These are phyloP conservation scores for Liopterus haemorrhoidalis DNA, from an alignment of 2,888 invertebrate species.

Conservation along the genomic window DNA sequence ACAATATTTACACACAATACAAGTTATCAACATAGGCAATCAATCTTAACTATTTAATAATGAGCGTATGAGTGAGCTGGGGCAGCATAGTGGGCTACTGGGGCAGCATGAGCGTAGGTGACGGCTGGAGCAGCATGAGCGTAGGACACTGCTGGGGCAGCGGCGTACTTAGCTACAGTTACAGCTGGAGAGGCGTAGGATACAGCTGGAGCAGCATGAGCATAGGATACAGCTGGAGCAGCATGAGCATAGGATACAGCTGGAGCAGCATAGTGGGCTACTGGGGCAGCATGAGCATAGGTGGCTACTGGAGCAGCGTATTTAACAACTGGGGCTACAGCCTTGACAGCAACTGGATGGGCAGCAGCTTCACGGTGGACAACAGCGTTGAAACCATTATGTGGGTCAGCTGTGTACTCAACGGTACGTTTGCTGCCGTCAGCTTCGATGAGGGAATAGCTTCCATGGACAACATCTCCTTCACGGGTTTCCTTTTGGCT, in stretches of 20 bases:
- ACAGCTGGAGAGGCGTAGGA: slow-evolving; percentile 22
- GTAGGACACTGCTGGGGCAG: slow-evolving; percentile 25
- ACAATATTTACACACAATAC: too few species aligned
- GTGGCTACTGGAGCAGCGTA: slow-evolving; percentile 31
- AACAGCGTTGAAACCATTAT: slow-evolving; percentile 51
- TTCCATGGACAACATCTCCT: slow-evolving; percentile 50
- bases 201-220: slow-evolving; percentile 25
- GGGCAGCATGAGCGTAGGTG: slow-evolving; percentile 26
- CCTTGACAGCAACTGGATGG: slow-evolving; percentile 36
- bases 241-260: slow-evolving; percentile 43
- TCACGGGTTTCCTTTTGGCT: slow-evolving; percentile 49
- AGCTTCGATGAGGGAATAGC: slow-evolving; percentile 49
- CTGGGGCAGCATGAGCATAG: slow-evolving; percentile 33
- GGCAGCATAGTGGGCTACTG: slow-evolving; percentile 32
- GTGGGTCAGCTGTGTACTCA: slow-evolving; percentile 51
- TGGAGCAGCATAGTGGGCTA: slow-evolving; percentile 40
- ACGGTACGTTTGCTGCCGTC: slow-evolving; percentile 51
- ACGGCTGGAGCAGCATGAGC: slow-evolving; percentile 26
- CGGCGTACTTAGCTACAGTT: slow-evolving; percentile 24
- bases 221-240: slow-evolving; percentile 31
- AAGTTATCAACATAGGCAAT: too few species aligned
- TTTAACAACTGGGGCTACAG: slow-evolving; percentile 38
- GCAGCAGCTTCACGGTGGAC: slow-evolving; percentile 48
- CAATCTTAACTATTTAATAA: not conserved
- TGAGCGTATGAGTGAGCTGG: slow-evolving; percentile 26